These are phyloP conservation scores for Momotus momota DNA, from an alignment of 2,797 vertebrate genomes.

Conservation along the genomic window DNA sequence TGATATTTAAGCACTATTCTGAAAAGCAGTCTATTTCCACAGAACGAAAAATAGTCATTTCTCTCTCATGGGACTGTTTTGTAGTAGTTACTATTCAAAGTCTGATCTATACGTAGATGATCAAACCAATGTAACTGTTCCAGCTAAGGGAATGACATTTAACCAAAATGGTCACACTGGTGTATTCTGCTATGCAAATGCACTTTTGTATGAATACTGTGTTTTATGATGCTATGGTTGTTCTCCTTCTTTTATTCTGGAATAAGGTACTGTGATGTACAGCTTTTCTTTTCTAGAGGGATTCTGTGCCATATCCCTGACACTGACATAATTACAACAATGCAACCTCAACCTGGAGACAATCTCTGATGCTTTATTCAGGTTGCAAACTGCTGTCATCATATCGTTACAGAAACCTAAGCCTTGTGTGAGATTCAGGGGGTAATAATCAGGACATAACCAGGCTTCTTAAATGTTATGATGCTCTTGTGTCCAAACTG, in stretches of 20 bases:
- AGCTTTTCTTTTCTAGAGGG: neutral
- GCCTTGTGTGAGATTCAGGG: neutral
- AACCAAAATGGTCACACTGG: neutral
- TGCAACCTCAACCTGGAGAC: neutral
- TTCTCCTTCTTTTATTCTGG: neutral
- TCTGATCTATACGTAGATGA: neutral
- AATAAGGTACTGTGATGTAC: neutral
- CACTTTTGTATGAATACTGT: neutral
- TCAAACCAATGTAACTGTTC: neutral
- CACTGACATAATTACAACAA: neutral
- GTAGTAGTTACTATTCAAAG: conserved; percentile 27
- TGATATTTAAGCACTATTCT: conserved; percentile 46
- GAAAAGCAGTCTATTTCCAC: conserved; percentile 3
- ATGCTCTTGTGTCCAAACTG: neutral
- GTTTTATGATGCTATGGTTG: neutral
- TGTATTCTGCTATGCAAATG: conserved; percentile 3
- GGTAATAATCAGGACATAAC: neutral
- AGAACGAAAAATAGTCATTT: neutral
- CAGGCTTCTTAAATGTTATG: neutral
- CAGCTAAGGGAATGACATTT: neutral
- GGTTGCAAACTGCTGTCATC: neutral
- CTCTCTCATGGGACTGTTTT: neutral
- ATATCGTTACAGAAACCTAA: neutral
- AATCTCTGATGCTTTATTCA: neutral
- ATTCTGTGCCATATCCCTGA: neutral